Conservation (phyloP, 2,113 vertebrate species). For the Esox niger region DNA sequence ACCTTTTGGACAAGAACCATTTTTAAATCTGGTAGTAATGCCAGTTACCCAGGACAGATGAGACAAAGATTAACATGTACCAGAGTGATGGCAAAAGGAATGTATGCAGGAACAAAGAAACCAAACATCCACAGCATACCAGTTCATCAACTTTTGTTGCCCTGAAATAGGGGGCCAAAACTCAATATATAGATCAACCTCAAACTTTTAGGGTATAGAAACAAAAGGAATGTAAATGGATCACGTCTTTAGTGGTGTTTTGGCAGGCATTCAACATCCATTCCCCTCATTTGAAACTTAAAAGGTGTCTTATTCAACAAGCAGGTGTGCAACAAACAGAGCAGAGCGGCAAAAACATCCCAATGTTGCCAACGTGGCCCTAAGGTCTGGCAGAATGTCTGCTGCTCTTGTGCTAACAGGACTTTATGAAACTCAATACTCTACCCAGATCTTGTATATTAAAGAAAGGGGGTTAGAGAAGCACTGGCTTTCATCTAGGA, state of each 20-base stretch:
- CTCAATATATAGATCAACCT: no score
- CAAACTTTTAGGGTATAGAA: no score
- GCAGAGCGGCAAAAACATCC: slow-evolving; percentile 58
- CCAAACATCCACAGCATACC: no score
- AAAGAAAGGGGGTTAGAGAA: slow-evolving; percentile 36
- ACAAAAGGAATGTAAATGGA: no score
- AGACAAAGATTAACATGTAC: no score
- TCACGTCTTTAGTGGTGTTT: no score
- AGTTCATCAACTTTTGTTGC: no score
- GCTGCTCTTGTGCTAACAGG: slow-evolving; percentile 54
- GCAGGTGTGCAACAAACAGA: slow-evolving; percentile 57
- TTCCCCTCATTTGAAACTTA: slow-evolving; percentile 72
- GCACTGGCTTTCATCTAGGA: slow-evolving; percentile 38
- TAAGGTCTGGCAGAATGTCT: slow-evolving; percentile 47
- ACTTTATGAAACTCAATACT: slow-evolving; percentile 58
- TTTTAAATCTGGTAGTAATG: slow-evolving; percentile 34
- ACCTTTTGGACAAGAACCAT: no score
- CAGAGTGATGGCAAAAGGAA: no score
- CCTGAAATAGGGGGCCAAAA: no score
- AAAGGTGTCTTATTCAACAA: slow-evolving; percentile 65
- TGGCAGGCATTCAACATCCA: slow-evolving; percentile 60
- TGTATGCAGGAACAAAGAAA: no score
- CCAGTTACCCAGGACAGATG: no score
- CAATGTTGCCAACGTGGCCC: slow-evolving; percentile 49
- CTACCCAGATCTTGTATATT: slow-evolving; percentile 44